A percentile compares a stretch with the other conserved stretches of the same genome.
phyloP scores from a whole-genome alignment of 2,113 vertebrate genomes.

The Ailuropoda melanoleuca region DNA sequence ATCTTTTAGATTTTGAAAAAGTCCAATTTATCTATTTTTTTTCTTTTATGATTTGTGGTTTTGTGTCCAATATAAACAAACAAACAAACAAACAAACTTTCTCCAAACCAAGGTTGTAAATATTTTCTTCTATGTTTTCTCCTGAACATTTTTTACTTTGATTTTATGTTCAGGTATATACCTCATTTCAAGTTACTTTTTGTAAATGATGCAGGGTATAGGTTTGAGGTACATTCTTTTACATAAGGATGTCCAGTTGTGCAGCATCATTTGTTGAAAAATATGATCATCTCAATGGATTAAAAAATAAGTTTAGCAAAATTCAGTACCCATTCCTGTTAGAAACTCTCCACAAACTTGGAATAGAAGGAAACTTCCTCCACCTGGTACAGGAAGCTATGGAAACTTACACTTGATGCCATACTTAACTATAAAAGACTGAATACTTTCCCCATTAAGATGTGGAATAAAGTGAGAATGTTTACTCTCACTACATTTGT shows the following conservation, averaged over 20 bases:
- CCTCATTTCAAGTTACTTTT: not conserved
- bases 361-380: not conserved
- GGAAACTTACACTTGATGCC: not conserved
- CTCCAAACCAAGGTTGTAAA: not conserved
- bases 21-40: not conserved
- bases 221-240: not conserved
- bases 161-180: not conserved
- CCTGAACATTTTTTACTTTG: not conserved
- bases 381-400: not conserved
- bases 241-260: not conserved
- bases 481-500: not conserved
- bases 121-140: not conserved
- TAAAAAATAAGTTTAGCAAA: slow-evolving; percentile 5
- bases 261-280: not conserved
- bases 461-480: not conserved
- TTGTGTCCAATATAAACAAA: not conserved
- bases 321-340: not conserved
- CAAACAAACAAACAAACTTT: not conserved
- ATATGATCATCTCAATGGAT: not conserved
- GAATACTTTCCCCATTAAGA: not conserved
- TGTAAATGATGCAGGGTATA: not conserved
- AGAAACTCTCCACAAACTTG: not conserved
- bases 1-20: not conserved
- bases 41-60: not conserved
- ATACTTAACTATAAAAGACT: not conserved